phyloP scores from a whole-genome alignment of 1,140 invertebrate genomes.

The Agraylea sexmaculata region DNA sequence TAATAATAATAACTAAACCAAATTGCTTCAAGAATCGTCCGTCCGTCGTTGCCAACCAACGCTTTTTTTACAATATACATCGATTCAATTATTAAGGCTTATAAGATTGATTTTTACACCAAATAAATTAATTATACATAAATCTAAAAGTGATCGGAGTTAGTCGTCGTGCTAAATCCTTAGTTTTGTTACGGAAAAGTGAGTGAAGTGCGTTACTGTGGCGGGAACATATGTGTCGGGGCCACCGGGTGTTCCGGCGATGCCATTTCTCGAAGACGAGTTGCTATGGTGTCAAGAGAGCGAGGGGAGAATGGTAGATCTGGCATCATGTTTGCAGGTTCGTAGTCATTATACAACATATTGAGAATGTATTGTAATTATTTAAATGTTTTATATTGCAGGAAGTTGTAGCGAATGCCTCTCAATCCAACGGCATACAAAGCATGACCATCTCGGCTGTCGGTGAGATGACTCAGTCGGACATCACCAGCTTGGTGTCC shows the following conservation, averaged over 20 bases:
- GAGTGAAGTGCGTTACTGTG: conserved; percentile 35
- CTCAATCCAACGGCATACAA: conserved; percentile 24
- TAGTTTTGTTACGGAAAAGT: conserved; percentile 3
- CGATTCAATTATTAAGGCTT: background rate
- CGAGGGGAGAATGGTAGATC: conserved; percentile 82
- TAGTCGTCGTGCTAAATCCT: conserved; percentile 5
- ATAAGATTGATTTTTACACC: background rate
- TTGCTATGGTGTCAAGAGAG: conserved; percentile 83
- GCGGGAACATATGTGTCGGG: conserved; percentile 49
- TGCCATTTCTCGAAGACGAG: conserved; percentile 92
- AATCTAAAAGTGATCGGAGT: background rate
- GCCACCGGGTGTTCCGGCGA: conserved; percentile 54
- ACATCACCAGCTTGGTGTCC: conserved; percentile 50
- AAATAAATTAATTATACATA: conserved; percentile 5
- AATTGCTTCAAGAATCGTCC: conserved; percentile 7
- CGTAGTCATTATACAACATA: conserved; percentile 21
- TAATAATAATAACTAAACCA: conserved; percentile 12
- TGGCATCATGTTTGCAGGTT: conserved; percentile 76
- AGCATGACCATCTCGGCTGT: conserved; percentile 22
- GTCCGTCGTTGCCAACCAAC: conserved; percentile 18
- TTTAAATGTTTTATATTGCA: conserved; percentile 23
- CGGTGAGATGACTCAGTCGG: conserved; percentile 53
- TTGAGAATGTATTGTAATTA: background rate
- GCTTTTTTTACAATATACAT: conserved; percentile 8
- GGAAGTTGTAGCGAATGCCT: conserved; percentile 35